Percentiles rank a stretch among this genome's conserved stretches.
Conservation (phyloP, 2,113 vertebrate species). For the Mus musculus region GRCm39 chr1:76522501-76523000, state of each 20-base stretch:
- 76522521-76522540: background rate
- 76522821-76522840: background rate
- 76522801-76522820: background rate
- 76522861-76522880: background rate
- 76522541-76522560: background rate
- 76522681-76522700: background rate
- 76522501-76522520: background rate
- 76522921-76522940: background rate
- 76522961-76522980: background rate
- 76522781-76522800: background rate
- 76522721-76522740: constrained; percentile 24
- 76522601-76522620: background rate
- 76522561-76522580: background rate
- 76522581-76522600: background rate
- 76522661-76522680: background rate
- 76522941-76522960: background rate
- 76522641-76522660: background rate
- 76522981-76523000: background rate
- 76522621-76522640: background rate
- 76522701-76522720: background rate
- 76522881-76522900: background rate
- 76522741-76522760: background rate
- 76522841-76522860: background rate
- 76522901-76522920: background rate
- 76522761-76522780: background rate